Evolutionary conservation across 2,797 vertebrate species (phyloP).

Genomic region (Streptopelia turtur): DNA sequence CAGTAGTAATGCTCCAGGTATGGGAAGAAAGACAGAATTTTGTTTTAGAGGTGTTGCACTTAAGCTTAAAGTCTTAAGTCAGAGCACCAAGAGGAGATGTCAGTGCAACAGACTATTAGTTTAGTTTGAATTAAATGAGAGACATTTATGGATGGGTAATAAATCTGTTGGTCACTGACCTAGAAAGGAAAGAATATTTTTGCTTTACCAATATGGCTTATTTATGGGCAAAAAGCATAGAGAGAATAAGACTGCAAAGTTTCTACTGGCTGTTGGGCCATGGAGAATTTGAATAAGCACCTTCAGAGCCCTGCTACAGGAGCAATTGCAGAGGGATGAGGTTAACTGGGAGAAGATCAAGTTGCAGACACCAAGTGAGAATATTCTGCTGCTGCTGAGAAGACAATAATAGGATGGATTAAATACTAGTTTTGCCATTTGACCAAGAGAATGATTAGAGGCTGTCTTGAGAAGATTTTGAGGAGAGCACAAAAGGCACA

Average conservation of each 20-base stretch:
- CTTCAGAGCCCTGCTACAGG: neutral
- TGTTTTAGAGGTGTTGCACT: neutral
- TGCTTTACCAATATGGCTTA: neutral
- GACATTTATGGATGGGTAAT: neutral
- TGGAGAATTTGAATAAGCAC: neutral
- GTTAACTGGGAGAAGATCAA: neutral
- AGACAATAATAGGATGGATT: neutral
- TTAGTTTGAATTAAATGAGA: neutral
- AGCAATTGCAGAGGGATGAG: neutral
- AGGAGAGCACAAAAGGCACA: neutral
- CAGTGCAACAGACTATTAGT: neutral
- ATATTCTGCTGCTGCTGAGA: neutral
- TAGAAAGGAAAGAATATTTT: neutral
- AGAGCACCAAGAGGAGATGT: neutral
- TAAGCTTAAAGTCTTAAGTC: constrained; percentile 11
- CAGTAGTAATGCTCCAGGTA: neutral
- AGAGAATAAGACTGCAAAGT: neutral
- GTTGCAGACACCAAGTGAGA: neutral
- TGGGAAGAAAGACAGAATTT: neutral
- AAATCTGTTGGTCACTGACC: constrained; percentile 1
- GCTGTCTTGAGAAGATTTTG: neutral
- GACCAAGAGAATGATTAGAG: neutral
- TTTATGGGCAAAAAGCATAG: neutral
- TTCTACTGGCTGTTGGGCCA: neutral
- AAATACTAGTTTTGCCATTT: neutral